Evolutionary conservation across 2,888 invertebrate genomes (phyloP), one percentile per base, ranked within the genome.

Genomic region (Cryptocephalus primarius): DNA sequence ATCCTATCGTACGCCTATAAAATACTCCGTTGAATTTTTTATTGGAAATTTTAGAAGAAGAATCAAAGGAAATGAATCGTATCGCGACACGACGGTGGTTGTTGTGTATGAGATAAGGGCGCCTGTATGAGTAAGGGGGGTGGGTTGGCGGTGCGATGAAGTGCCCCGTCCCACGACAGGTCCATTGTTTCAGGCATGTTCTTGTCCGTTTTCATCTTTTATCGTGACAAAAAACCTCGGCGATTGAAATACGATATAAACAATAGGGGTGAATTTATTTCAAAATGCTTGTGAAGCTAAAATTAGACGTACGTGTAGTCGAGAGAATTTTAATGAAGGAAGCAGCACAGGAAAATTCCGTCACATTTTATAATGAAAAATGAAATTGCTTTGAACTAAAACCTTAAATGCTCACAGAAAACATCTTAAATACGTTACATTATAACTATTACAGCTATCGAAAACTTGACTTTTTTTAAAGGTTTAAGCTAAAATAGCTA

Each of bases 121-220:
- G 61, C 61, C 61, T 52, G 51, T 58, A 61, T 56, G 48, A 48
- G 53, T 40, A 57, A 22, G 22, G 22, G 22, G 22, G 55, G 57
- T 55, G 56, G 55, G 47, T 46, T 46, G 53, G 55, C 55, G 56
- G 54, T 44, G 50, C 46, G 46, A 49, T 60, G 51, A 56, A 61
- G 59, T 57, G 59, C 50, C 53, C 58, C 53, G 52, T 54, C 46
- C 57, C 60, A 58, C 63, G 61, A 22, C 22, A 22, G 22, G 49
- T 50, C 63, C 57, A 65, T 65, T 65, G 65, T 65, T 64, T 65
- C 61, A 63, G 55, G 55, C 62, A 63, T 63, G 64, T 63, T 60
- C 63, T 63, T 61, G 61, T 63, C 62, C 56, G 59, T 60, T 62
- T 60, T 51, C 59, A 62, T 63, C 61, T 61, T 61, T 58, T 55